Conservation (phyloP, 2,888 invertebrate genomes). For the Lycocerus yunnanus region DNA sequence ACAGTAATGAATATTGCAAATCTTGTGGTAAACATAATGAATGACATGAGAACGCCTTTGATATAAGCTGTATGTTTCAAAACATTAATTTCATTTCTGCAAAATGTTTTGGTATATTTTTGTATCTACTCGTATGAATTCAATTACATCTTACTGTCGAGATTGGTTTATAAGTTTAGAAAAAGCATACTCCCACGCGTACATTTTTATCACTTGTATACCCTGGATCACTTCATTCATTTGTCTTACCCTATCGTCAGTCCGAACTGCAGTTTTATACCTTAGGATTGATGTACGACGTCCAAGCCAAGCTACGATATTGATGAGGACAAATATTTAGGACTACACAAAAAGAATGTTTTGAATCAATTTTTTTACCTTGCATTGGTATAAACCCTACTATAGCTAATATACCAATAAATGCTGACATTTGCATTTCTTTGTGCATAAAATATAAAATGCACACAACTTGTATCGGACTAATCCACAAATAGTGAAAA, state of each 20-base stretch:
- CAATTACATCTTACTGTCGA: slow-evolving; percentile 34
- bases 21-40: slow-evolving; percentile 75
- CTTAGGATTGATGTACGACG: slow-evolving; percentile 58
- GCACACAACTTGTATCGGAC: slow-evolving; percentile 67
- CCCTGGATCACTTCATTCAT: slow-evolving; percentile 90
- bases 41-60: slow-evolving; percentile 69
- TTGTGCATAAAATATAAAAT: slow-evolving; percentile 62
- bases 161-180: slow-evolving; percentile 60
- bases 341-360: neutral
- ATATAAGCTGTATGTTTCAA: slow-evolving; percentile 65
- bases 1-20: slow-evolving; percentile 72
- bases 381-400: slow-evolving; percentile 66
- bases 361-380: slow-evolving; percentile 49
- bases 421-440: slow-evolving; percentile 55
- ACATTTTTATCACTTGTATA: slow-evolving; percentile 93
- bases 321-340: too few relatives aligned
- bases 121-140: slow-evolving; percentile 5
- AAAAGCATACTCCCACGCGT: slow-evolving; percentile 90
- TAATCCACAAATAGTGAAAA: slow-evolving; percentile 74
- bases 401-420: slow-evolving; percentile 59
- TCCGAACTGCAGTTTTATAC: slow-evolving; percentile 70
- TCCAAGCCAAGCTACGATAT: slow-evolving; percentile 62
- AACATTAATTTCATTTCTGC: slow-evolving; percentile 59
- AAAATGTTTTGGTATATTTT: slow-evolving; percentile 26
- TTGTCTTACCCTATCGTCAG: slow-evolving; percentile 81